Evolutionary conservation across 2,888 invertebrate genomes (phyloP), one percentile per base, ranked within the genome.

Genomic region (Heliconius sara): DNA sequence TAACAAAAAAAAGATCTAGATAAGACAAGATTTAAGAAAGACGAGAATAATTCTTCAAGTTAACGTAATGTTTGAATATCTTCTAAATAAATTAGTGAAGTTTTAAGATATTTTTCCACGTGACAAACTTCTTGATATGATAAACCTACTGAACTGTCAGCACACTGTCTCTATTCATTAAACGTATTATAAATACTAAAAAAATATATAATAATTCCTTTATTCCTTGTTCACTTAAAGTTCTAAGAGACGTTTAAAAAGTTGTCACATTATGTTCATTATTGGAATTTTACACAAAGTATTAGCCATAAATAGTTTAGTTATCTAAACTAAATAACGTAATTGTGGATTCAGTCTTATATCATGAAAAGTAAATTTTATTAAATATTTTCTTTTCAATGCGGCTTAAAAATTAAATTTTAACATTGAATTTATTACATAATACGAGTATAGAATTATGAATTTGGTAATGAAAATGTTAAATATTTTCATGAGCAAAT

Each of bases 71-170:
- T 22, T 39, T 30, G 39, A 19, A 75, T 65, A 43, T 75, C 25
- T 65, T 52, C 25, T 39, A 63, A 65, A 60, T 65, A 22, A 25
- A 34, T 27, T 65, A 74, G 63, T 72, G 65, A 65, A 10, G 10
- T 75, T 43, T 75, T 65, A 6, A 65, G 13, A 47, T 47, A 75
- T 75, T 47, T 75, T 65, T 75, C 30, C 63, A 30, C 60, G n/a
- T 60, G 34, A 39, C 39, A 60, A 13, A 73, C 30, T 60, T 73
- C 73, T 73, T 73, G 75, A 25, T 66, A 65, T 65, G 10, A 30
- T 30, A 34, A 30, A 65, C 12, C 25, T 16, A 27, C 27, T 52
- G 52, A 52, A 52, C 52, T 65, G 65, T 65, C 19, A 39, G 30
- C 30, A 34, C 30, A 19, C 25, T 47, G 68, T 22, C 16, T 76